phyloP scores from a whole-genome alignment of 2,888 invertebrate genomes.

The Hyppa rectilinea region DNA sequence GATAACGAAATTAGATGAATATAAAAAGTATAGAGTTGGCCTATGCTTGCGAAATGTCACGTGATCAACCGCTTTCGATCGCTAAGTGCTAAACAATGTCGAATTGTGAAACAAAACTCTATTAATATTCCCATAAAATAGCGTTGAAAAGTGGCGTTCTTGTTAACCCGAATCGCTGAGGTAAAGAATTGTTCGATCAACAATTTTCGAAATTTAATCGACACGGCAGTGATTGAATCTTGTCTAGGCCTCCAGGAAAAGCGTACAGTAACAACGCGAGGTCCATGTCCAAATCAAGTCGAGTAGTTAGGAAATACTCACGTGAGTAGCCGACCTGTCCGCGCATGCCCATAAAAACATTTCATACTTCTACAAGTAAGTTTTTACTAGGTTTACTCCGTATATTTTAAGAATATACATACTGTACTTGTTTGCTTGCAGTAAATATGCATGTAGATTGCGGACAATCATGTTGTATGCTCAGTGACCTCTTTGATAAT shows the following conservation, averaged over 20 bases:
- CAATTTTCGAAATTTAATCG: too few relatives aligned
- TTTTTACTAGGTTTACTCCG: constrained; percentile 3
- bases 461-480: constrained; percentile 9
- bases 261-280: background rate
- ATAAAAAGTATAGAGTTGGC: too few relatives aligned
- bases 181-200: too few relatives aligned
- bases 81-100: too few relatives aligned
- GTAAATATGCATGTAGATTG: constrained; percentile 7
- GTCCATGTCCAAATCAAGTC: background rate
- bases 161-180: too few relatives aligned
- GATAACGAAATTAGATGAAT: too few relatives aligned
- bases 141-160: too few relatives aligned
- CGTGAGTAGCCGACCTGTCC: background rate
- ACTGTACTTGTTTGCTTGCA: constrained; percentile 6
- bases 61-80: too few relatives aligned
- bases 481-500: constrained; percentile 30
- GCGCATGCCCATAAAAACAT: background rate
- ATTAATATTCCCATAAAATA: too few relatives aligned
- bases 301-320: background rate
- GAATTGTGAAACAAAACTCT: too few relatives aligned
- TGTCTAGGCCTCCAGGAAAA: background rate
- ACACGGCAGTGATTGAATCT: too few relatives aligned
- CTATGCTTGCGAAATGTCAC: too few relatives aligned
- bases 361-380: constrained; percentile 23
- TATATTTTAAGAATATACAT: background rate